Conservation (phyloP, 2,797 vertebrate genomes). For the Periparus ater region DNA sequence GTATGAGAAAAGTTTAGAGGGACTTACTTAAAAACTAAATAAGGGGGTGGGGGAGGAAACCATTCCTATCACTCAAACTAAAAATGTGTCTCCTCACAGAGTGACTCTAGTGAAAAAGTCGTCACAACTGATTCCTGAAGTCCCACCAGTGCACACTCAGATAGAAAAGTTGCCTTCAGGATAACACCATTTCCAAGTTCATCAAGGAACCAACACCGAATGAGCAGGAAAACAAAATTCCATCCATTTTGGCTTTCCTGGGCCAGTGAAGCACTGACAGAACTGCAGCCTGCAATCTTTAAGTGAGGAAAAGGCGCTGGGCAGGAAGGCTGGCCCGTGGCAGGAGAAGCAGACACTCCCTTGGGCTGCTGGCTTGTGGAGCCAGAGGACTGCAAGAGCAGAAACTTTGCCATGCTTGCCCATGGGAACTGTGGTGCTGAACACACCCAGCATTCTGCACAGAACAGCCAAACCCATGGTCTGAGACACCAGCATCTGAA, state of each 20-base stretch:
- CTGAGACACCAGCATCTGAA: not conserved
- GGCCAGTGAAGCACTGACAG: not conserved
- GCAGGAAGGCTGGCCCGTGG: not conserved
- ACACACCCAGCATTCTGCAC: not conserved
- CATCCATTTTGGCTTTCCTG: not conserved
- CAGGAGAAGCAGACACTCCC: not conserved
- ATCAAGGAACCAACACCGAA: not conserved
- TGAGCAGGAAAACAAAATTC: not conserved
- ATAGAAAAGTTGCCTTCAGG: not conserved
- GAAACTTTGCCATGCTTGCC: not conserved
- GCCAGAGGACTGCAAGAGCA: not conserved
- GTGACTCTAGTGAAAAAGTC: not conserved
- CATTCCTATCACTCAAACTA: not conserved
- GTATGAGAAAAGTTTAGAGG: not conserved
- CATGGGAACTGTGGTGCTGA: accelerated
- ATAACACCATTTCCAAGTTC: not conserved
- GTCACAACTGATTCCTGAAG: not conserved
- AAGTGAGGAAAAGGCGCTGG: not conserved
- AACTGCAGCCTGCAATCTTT: not conserved
- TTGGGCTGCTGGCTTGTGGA: not conserved
- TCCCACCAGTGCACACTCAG: not conserved
- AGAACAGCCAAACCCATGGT: not conserved
- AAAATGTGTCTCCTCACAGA: not conserved
- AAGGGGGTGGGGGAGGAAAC: accelerated
- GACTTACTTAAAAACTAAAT: not conserved